Base-by-base conservation (phyloP, 2,888 invertebrate genomes). In the Eurois occulta region DNA sequence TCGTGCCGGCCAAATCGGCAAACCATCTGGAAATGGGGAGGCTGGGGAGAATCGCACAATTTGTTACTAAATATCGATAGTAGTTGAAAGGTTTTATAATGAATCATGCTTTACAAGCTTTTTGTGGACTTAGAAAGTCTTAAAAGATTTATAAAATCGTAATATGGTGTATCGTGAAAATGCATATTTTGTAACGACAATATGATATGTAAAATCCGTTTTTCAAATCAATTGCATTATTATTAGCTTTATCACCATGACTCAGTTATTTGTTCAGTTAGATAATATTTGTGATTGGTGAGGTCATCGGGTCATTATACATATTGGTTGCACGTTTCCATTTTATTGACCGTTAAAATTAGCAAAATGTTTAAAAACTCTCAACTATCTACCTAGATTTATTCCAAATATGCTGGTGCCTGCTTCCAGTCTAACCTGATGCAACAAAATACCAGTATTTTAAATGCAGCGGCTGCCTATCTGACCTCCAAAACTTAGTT, bases 11-110 rank as follows among this genome's bases (percentile, higher is more conserved):
- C 84, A 86, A 89, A 89, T 88, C 89, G 91, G 90, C 91, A 91
- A 94, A 94, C 95, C 95, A 93, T 93, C 94, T 94, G 95, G 94
- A 94, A 94, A 93, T 90, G 91, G 90, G 90, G 88, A 90, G 91
- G 90, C 87, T 87, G 88, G 89, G 90, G 83, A 75, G 86, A 82
- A 83, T 79, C 85, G 87, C 86, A 89, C 92, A 88, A 91, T 93
- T 93, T 92, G 90, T 86, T 92, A 92, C 91, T 90, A 91, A 93
- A 91, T 93, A 93, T 91, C 89, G 90, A 88, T 88, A 85, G 78
- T 86, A 85, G 84, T 87, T 86, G 80, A 83, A 85, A 74, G 81
- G 73, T 81, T 84, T 77, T 48, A 48, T 65, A 81, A 84, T 77
- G 71, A 75, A 13, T 75, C 71, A 72, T 79, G 58, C 41, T 64